Conservation (phyloP, 2,113 vertebrate species). For the Carollia perspicillata region DNA sequence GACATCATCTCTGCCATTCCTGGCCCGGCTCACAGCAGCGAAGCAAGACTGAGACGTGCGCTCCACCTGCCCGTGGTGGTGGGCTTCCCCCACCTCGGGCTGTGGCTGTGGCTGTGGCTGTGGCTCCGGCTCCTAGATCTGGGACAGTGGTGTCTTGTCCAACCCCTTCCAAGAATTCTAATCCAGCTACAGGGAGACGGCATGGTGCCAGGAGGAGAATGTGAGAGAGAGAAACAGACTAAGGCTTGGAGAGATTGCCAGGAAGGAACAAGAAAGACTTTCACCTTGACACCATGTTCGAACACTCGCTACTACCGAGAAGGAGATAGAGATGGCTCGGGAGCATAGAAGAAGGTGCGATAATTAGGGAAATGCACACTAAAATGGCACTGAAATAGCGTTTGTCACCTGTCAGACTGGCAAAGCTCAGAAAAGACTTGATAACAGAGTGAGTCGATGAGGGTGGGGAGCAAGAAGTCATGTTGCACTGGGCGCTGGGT, state of each 20-base stretch:
- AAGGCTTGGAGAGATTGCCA: not conserved
- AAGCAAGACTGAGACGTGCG: not conserved
- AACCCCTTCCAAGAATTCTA: not conserved
- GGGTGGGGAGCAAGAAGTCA: not conserved
- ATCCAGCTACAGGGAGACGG: not conserved
- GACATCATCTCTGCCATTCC: not conserved
- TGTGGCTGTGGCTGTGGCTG: not conserved
- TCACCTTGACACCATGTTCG: constrained; percentile 50
- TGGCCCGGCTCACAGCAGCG: not conserved
- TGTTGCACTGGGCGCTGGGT: rapidly evolving
- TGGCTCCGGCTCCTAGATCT: not conserved
- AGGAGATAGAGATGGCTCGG: constrained; percentile 62
- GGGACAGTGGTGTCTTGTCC: not conserved
- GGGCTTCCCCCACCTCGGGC: not conserved
- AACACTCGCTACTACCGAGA: not conserved
- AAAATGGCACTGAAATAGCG: not conserved
- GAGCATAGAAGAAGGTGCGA: constrained; percentile 31
- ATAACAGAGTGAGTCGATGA: not conserved
- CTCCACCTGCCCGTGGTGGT: not conserved
- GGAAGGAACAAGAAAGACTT: constrained; percentile 21
- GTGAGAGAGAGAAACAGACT: not conserved
- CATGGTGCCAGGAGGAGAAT: not conserved
- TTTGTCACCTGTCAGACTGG: constrained; percentile 64
- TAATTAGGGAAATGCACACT: constrained; percentile 68
- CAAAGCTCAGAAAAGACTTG: constrained; percentile 17